Evolutionary conservation across 1,140 invertebrate species (phyloP).

Genomic region (Hypsibius dujardini): DNA sequence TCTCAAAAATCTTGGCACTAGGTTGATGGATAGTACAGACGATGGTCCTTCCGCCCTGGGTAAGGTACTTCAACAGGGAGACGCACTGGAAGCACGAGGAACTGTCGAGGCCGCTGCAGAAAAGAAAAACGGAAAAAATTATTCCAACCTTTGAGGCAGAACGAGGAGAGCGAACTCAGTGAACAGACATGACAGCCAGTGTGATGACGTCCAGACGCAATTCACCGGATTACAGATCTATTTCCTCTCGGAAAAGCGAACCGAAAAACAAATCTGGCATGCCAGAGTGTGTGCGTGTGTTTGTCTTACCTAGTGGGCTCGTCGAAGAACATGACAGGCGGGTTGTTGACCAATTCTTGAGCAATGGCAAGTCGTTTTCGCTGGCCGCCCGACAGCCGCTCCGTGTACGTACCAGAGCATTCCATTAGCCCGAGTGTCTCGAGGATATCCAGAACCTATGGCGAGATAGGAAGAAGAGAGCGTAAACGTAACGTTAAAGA

Average conservation of each 20-base stretch:
- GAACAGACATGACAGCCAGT: no score
- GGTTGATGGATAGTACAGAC: slow-evolving; percentile 94
- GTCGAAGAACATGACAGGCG: slow-evolving; percentile 90
- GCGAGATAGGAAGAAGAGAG: no score
- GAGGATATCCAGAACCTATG: slow-evolving; percentile 69
- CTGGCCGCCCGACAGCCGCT: slow-evolving; percentile 73
- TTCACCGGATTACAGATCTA: no score
- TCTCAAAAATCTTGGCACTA: slow-evolving; percentile 78
- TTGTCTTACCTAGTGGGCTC: slow-evolving; percentile 85
- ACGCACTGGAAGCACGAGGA: slow-evolving; percentile 65
- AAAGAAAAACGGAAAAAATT: neutral
- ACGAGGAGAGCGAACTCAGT: no score
- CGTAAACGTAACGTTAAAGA: no score
- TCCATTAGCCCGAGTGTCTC: slow-evolving; percentile 67
- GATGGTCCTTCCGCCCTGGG: slow-evolving; percentile 76
- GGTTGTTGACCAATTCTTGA: slow-evolving; percentile 84
- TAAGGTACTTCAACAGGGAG: slow-evolving; percentile 48
- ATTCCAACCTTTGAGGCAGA: no score
- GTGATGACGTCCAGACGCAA: no score
- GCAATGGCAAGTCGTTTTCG: slow-evolving; percentile 79
- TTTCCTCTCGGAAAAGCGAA: no score
- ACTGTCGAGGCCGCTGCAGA: slow-evolving; percentile 59
- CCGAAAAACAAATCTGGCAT: no score
- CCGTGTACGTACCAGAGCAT: slow-evolving; percentile 55
- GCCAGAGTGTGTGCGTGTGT: no score